phyloP scores from a whole-genome alignment of 2,113 vertebrate genomes.

The Pantherophis guttatus region DNA sequence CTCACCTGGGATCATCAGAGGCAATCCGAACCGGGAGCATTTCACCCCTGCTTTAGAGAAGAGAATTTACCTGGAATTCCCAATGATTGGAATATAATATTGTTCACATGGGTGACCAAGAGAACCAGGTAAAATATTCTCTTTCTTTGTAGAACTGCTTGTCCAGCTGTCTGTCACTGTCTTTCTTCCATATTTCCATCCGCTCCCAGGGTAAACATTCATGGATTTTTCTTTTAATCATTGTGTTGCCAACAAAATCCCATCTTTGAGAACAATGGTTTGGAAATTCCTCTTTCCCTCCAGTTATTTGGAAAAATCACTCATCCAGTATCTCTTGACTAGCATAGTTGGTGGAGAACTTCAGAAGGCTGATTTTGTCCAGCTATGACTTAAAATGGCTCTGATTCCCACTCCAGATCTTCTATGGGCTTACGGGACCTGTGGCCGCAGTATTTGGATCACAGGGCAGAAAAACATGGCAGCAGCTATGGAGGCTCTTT shows the following conservation, averaged over 20 bases:
- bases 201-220: too few species aligned
- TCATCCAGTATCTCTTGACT: not conserved
- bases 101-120: not conserved
- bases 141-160: too few species aligned
- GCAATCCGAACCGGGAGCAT: too few species aligned
- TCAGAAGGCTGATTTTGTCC: not conserved
- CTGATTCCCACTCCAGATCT: not conserved
- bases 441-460: not conserved
- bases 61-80: not conserved
- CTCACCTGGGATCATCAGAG: too few species aligned
- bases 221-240: too few species aligned
- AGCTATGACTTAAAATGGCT: not conserved
- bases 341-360: too few species aligned
- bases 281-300: not conserved
- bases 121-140: not conserved
- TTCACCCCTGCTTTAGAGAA: not conserved
- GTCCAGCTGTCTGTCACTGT: too few species aligned
- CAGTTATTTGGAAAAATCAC: not conserved
- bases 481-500: not conserved
- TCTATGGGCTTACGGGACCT: not conserved
- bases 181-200: too few species aligned
- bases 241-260: too few species aligned
- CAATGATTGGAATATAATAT: not conserved
- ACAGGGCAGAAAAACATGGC: too few species aligned
- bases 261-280: not conserved